A percentile compares a stretch with the other conserved stretches of the same genome.
phyloP scores from a whole-genome alignment of 2,797 vertebrate genomes.

The Rhincodon typus region DNA sequence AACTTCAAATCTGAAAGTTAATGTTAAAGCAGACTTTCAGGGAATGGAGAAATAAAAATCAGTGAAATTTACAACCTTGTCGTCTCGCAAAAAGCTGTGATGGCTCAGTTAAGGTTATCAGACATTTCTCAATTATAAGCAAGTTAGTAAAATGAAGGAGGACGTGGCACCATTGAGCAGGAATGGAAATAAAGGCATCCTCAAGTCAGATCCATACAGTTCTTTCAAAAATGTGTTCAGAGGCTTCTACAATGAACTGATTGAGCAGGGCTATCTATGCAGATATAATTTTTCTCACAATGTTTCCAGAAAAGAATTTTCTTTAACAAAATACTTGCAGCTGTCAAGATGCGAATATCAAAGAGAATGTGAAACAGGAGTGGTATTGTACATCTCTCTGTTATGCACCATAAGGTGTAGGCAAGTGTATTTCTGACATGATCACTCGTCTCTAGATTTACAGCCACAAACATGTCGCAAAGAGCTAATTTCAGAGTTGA shows the following conservation, averaged over 20 bases:
- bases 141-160: not conserved
- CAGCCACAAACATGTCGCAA: not conserved
- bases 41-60: not conserved
- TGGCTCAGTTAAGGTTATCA: not conserved
- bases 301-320: not conserved
- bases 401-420: not conserved
- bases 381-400: not conserved
- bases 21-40: not conserved
- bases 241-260: not conserved
- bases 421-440: not conserved
- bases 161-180: not conserved
- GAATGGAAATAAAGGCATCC: not conserved
- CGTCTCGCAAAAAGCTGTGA: not conserved
- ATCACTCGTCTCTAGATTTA: not conserved
- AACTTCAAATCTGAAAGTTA: not conserved
- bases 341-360: not conserved
- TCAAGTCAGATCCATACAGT: not conserved
- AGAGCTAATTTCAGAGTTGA: not conserved
- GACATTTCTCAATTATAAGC: not conserved
- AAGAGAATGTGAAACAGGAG: not conserved
- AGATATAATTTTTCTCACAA: not conserved
- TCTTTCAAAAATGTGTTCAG: not conserved
- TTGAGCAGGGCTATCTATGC: not conserved
- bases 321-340: not conserved
- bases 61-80: not conserved